Base-by-base conservation (phyloP, 2,888 invertebrate species). In the Hydrotaea diabolus region DNA sequence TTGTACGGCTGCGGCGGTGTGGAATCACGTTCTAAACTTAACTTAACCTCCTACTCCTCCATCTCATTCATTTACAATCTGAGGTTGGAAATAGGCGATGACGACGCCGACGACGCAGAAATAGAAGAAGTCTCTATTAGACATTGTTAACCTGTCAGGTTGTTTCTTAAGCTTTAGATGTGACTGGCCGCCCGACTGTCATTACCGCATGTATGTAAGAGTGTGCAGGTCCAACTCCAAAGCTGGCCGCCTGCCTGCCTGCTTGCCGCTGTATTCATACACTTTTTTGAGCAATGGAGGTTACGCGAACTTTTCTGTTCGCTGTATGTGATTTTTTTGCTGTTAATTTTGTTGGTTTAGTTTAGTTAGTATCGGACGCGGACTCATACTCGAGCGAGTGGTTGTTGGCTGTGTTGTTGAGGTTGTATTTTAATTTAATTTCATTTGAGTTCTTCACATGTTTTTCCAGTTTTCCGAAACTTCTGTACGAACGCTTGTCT, bases 61-160 rank as follows among this genome's bases (percentile, higher is more conserved):
- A 36, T n/a, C 62, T n/a, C 26, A 72, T 53, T 19, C 31, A 36
- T 72, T 55, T 36, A 72, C 36, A 72, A 72, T 72, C 31, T 55
- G 4, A 55, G 17, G 19, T 15, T 11, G 62, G 31, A 31, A 8
- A 62, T 62, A 19, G 62, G 31, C 31, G 31, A 7, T 17, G 62
- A n/a, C 26, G 13, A n/a, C 31, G 31, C 2, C 17, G 4, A n/a
- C 13, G 31, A n/a, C n/a, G 59, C 5, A 57, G 8, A 15, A 62
- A 17, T 11, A 39, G 15, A 59, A 23, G 53, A 69, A 75, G 36
- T 39, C 69, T 69, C 66, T 69, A 62, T 43, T 69, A 73, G 36
- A 21, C 46, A 66, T 36, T 79, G 81, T 78, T 85, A 85, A 76
- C 79, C 79, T 79, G 84, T 69, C 81, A 73, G 79, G 73, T 82